Percentiles rank a stretch among this genome's conserved stretches.
phyloP scores from a whole-genome alignment of 2,888 invertebrate species.

The Esperia sulphurella region DNA sequence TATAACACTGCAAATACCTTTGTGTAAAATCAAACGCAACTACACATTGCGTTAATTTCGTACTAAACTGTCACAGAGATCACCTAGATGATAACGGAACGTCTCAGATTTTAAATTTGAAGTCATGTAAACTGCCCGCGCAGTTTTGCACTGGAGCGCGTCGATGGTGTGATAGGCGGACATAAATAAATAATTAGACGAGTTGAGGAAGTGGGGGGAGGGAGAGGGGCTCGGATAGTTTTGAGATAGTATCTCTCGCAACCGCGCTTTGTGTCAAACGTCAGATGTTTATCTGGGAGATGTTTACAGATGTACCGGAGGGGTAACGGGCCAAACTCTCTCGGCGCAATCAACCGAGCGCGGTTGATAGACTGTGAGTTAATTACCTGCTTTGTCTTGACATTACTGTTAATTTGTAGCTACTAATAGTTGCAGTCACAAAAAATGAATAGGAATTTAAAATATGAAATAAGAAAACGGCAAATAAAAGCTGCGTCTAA shows the following conservation, averaged over 20 bases:
- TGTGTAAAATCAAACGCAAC: conserved; percentile 20
- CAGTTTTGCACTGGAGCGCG: conserved; percentile 68
- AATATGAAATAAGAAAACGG: neutral
- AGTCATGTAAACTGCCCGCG: conserved; percentile 58
- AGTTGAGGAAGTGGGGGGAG: conserved; percentile 50
- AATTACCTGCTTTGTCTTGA: conserved; percentile 57
- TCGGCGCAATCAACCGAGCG: conserved; percentile 66
- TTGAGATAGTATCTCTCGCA: conserved; percentile 69
- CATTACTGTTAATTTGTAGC: conserved; percentile 20
- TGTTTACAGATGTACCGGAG: conserved; percentile 77
- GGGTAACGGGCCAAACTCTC: conserved; percentile 67
- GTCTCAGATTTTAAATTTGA: conserved; percentile 63
- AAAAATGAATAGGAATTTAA: neutral
- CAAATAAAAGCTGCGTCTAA: too few species aligned
- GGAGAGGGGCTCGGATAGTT: conserved; percentile 60
- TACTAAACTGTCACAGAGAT: conserved; percentile 52
- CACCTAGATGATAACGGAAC: conserved; percentile 61
- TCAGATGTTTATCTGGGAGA: conserved; percentile 74
- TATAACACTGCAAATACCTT: neutral
- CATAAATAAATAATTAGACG: conserved; percentile 78
- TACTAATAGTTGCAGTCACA: conserved; percentile 16
- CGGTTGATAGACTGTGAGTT: conserved; percentile 57
- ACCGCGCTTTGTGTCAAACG: conserved; percentile 79
- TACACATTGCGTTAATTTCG: conserved; percentile 41
- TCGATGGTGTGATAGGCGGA: conserved; percentile 71